phyloP scores from a whole-genome alignment of 2,113 vertebrate genomes.

The Microcebus murinus region DNA sequence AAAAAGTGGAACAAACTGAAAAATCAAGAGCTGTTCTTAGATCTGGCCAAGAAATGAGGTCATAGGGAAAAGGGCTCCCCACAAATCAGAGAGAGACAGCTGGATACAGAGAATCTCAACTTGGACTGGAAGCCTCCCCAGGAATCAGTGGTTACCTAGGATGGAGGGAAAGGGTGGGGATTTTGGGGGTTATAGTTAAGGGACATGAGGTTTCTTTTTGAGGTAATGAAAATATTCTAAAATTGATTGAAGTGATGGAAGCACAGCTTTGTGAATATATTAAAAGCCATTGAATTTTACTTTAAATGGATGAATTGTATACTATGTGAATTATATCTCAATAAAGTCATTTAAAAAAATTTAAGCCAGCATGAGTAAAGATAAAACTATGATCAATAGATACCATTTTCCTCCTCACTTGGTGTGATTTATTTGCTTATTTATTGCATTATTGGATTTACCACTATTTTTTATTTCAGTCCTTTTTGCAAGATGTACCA shows the following conservation, averaged over 20 bases:
- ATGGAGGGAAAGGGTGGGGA: neutral
- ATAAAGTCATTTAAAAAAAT: neutral
- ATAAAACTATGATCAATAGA: neutral
- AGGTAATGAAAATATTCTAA: neutral
- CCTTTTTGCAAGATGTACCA: neutral
- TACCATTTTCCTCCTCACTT: neutral
- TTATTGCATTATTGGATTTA: neutral
- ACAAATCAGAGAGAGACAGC: neutral
- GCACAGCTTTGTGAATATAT: neutral
- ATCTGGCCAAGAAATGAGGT: neutral
- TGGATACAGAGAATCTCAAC: neutral
- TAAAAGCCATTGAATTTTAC: neutral
- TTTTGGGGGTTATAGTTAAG: too few species aligned
- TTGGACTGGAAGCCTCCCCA: neutral
- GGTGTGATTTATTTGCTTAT: neutral
- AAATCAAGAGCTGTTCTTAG: neutral
- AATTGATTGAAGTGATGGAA: neutral
- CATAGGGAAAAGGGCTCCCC: neutral
- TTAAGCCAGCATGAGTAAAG: neutral
- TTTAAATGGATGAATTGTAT: neutral
- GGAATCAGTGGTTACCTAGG: neutral
- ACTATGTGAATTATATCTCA: neutral
- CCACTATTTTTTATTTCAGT: neutral
- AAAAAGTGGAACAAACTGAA: neutral
- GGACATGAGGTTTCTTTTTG: neutral